Evolutionary conservation across 2,113 vertebrate species (phyloP), one percentile per base, ranked within the genome.

Genomic region (Mohoua ochrocephala): DNA sequence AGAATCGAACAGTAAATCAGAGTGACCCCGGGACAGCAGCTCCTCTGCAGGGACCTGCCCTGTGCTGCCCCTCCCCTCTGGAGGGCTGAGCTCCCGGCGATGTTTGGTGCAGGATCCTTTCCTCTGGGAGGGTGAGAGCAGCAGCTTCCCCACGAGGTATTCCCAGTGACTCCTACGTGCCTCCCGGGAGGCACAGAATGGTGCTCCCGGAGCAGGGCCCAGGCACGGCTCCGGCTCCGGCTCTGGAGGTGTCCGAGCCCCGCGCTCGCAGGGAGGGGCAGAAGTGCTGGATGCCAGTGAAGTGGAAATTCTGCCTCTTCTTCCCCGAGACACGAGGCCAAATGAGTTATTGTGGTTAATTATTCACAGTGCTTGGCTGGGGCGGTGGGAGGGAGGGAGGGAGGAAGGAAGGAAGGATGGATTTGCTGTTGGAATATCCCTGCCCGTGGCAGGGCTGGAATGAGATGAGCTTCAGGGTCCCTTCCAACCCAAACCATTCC

Each of bases 91-190:
- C 56, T 60, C 11, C 17, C 8, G 2, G 11, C 23, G 10, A 3
- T 31, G 6, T 17, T 17, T 49, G 64, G 33, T 8, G 71, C n/a
- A 23, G 37, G 67, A 3, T 64, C 7, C 11, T 15, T 9, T 7
- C 13, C 56, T 11, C 12, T 4, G 16, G 47, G 20, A 15, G 31
- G 33, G 33, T 0, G 2, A 3, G 21, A 44, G 41, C 39, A 39
- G 64, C 75, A 19, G 45, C 70, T 28, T 26, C 49, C 64, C 2
- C 12, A 19, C 12, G 9, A 23, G 33, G 37, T 3, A 0, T 9
- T 64, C 20, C 22, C 14, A 0, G 64, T 1, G 53, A 5, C 0
- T 5, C 17, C 3, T 21, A 2, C 0, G 4, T 47, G 70, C 33
- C 21, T 5, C 35, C n/a, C 4, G 2, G 10, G 14, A 20, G 45